phyloP scores from a whole-genome alignment of 2,888 invertebrate species.

The Parelbella ahira region DNA sequence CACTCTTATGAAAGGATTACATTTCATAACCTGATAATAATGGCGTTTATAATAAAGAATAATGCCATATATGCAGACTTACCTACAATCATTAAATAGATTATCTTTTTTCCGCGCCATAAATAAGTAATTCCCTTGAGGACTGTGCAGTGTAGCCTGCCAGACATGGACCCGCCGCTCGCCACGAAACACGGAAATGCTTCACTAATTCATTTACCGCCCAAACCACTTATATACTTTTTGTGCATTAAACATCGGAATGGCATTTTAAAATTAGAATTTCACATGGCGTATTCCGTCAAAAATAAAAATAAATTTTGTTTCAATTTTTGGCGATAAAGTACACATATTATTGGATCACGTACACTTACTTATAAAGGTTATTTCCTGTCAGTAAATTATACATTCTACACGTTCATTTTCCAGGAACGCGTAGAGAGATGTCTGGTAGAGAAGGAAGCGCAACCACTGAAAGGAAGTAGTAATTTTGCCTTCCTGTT shows the following conservation, averaged over 20 bases:
- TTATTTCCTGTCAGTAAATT: too few relatives aligned
- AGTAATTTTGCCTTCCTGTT: conserved; percentile 24
- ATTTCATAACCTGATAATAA: too few relatives aligned
- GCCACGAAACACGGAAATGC: conserved; percentile 65
- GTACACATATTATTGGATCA: too few relatives aligned
- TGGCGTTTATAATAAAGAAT: too few relatives aligned
- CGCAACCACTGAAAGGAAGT: conserved; percentile 22
- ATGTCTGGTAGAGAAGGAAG: conserved; percentile 22
- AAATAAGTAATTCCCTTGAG: conserved; percentile 8
- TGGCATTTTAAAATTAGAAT: conserved; percentile 40
- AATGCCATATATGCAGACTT: too few relatives aligned
- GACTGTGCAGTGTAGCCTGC: conserved; percentile 26
- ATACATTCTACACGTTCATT: conserved; percentile 12
- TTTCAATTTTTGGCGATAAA: too few relatives aligned
- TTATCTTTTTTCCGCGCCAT: conserved; percentile 4
- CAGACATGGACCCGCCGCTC: conserved; percentile 35
- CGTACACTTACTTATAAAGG: neutral
- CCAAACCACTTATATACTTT: conserved; percentile 56
- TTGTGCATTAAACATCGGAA: conserved; percentile 41
- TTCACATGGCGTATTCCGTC: too few relatives aligned
- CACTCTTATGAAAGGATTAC: too few relatives aligned
- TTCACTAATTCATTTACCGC: conserved; percentile 67
- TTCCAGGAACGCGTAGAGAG: conserved; percentile 10
- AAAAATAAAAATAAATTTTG: too few relatives aligned
- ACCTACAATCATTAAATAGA: neutral